Evolutionary conservation across 2,888 invertebrate genomes (phyloP).

Genomic region (Hypolimnas misippus): DNA sequence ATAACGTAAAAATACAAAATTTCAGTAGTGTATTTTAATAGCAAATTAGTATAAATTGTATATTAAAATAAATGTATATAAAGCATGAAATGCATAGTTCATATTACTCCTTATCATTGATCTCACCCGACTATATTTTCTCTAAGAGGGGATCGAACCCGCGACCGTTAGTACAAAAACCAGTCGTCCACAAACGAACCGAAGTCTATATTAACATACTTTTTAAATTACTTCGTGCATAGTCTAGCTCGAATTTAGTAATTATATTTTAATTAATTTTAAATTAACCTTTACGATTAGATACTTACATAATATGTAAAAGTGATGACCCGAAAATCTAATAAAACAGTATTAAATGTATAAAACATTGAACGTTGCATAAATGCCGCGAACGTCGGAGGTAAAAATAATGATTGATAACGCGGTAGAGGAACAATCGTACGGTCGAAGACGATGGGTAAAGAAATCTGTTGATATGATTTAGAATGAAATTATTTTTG

Average conservation of each 20-base stretch:
- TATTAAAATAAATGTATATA: no score
- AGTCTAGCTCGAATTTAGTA: conserved; percentile 1
- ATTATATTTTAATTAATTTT: conserved; percentile 26
- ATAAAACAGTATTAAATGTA: conserved; percentile 44
- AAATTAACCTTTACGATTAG: conserved; percentile 20
- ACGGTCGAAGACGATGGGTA: conserved; percentile 59
- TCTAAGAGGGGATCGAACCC: background rate
- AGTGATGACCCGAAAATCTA: conserved; percentile 44
- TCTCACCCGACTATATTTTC: background rate
- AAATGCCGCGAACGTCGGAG: conserved; percentile 59
- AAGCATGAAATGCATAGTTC: no score
- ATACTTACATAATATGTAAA: conserved; percentile 41
- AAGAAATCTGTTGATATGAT: conserved; percentile 53
- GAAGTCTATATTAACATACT: background rate
- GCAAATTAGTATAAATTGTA: no score
- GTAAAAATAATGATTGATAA: conserved; percentile 78
- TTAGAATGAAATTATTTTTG: background rate
- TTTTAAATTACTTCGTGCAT: background rate
- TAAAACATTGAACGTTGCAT: conserved; percentile 55
- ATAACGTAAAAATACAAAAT: background rate
- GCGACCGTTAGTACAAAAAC: background rate
- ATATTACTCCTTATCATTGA: no score
- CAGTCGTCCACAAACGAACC: background rate
- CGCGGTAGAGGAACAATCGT: conserved; percentile 64
- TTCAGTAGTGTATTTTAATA: no score